Percentiles rank a stretch among this genome's conserved stretches.
phyloP scores from a whole-genome alignment of 2,888 invertebrate species.

The Melipona beecheii region DNA sequence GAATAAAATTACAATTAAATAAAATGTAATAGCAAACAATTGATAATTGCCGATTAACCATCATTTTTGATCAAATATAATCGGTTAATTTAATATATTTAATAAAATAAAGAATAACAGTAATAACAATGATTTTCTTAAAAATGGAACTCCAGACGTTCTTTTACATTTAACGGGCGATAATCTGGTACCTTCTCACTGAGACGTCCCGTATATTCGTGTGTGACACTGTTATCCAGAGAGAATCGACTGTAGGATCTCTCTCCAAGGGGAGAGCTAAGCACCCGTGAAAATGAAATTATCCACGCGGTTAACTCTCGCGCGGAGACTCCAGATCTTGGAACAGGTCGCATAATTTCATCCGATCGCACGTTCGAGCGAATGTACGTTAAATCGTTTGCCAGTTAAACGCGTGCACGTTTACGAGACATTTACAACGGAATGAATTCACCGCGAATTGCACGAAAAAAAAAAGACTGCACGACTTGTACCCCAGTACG shows the following conservation, averaged over 20 bases:
- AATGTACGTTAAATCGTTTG: slow-evolving; percentile 15
- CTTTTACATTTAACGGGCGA: neutral
- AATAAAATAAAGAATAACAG: too few species aligned
- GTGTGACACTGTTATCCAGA: neutral
- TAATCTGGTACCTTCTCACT: neutral
- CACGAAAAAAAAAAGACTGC: neutral
- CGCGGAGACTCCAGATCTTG: neutral
- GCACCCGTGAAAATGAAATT: neutral
- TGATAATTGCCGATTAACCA: too few species aligned
- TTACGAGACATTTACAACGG: neutral
- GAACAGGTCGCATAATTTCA: slow-evolving; percentile 10
- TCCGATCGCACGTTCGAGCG: neutral
- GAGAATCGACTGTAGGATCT: neutral
- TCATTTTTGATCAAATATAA: too few species aligned
- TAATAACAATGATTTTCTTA: neutral
- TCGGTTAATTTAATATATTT: too few species aligned
- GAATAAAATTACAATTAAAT: too few species aligned
- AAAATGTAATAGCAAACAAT: too few species aligned
- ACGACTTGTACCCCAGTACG: too few species aligned
- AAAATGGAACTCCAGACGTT: neutral
- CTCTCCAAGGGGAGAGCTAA: neutral
- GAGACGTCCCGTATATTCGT: neutral
- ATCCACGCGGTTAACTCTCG: neutral
- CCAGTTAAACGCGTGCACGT: neutral
- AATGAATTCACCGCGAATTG: neutral